Percentiles rank a stretch among this genome's conserved stretches.
Evolutionary conservation across 1,140 invertebrate species (phyloP).

Genomic region (Drosophila setifemur): DNA sequence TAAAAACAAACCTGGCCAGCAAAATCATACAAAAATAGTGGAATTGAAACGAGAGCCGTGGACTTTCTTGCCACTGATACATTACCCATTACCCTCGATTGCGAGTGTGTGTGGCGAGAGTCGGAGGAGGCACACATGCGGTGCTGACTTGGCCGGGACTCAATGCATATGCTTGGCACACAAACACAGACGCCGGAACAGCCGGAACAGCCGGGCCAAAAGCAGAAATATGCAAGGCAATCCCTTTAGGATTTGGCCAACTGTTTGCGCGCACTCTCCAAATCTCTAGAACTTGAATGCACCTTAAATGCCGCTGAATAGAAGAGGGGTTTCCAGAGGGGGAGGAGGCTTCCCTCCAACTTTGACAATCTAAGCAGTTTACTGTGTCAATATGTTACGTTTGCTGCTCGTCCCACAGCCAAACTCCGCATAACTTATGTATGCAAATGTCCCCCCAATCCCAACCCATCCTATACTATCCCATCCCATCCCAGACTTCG

Average conservation of each 20-base stretch:
- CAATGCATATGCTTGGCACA: slow-evolving; percentile 39
- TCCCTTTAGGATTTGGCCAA: slow-evolving; percentile 43
- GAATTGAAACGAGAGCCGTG: slow-evolving; percentile 23
- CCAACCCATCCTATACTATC: too few relatives aligned
- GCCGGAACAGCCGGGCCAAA: slow-evolving; percentile 15
- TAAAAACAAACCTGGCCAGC: slow-evolving; percentile 48
- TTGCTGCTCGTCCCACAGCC: slow-evolving; percentile 53
- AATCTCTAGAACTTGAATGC: slow-evolving; percentile 66
- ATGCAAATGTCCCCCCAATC: slow-evolving; percentile 66
- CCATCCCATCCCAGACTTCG: too few relatives aligned
- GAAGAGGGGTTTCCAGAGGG: slow-evolving; percentile 1
- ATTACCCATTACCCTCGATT: slow-evolving; percentile 10
- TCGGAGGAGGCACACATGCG: slow-evolving; percentile 9
- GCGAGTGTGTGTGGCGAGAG: slow-evolving; percentile 5
- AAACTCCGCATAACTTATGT: slow-evolving; percentile 71
- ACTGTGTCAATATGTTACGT: slow-evolving; percentile 77
- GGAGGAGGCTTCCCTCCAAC: slow-evolving; percentile 53
- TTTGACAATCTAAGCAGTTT: slow-evolving; percentile 79
- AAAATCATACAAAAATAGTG: slow-evolving; percentile 35
- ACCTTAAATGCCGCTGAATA: slow-evolving; percentile 42
- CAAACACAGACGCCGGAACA: slow-evolving; percentile 14
- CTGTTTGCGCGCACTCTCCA: slow-evolving; percentile 52
- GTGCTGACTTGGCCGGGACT: slow-evolving; percentile 28
- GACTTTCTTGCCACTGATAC: slow-evolving; percentile 49
- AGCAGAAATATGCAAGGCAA: slow-evolving; percentile 45